Percentiles rank a stretch among this genome's conserved stretches.
These are phyloP conservation scores for Bradynema listronoti DNA, from an alignment of 1,140 invertebrate species.

Conservation along the genomic window DNA sequence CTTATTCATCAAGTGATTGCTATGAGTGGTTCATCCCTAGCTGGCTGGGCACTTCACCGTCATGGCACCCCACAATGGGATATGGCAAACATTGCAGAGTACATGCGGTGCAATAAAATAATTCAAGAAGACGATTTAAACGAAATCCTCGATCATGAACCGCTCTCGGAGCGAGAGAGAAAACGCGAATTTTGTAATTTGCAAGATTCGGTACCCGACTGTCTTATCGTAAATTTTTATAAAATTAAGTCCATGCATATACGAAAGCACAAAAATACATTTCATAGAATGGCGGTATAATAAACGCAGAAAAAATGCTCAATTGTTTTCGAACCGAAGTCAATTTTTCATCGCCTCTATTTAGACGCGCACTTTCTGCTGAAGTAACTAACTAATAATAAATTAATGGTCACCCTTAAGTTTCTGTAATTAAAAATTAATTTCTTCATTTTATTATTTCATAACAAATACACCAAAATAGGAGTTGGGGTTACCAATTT, in stretches of 20 bases:
- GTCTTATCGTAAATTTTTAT: constrained; percentile 27
- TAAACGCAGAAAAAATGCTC: constrained; percentile 41
- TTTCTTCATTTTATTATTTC: too few species aligned
- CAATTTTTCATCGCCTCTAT: constrained; percentile 53
- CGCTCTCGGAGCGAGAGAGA: constrained; percentile 20
- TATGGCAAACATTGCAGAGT: constrained; percentile 51
- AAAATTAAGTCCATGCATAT: background rate
- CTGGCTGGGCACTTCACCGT: constrained; percentile 56
- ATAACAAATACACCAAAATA: too few species aligned
- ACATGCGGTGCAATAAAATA: constrained; percentile 54
- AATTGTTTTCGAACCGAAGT: constrained; percentile 51
- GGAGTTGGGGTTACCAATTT: too few species aligned
- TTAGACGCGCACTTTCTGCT: constrained; percentile 47
- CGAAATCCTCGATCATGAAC: constrained; percentile 45
- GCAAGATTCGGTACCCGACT: constrained; percentile 43
- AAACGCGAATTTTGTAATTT: constrained; percentile 47
- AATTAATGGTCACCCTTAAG: background rate
- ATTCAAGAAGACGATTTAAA: constrained; percentile 44
- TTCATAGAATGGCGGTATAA: constrained; percentile 39
- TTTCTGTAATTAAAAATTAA: background rate
- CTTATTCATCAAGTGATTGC: constrained; percentile 52
- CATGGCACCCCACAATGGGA: constrained; percentile 47
- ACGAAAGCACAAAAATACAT: constrained; percentile 10
- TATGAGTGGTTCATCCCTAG: constrained; percentile 49
- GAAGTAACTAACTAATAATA: constrained; percentile 30